phyloP scores from a whole-genome alignment of 2,888 invertebrate species.

The Yponomeuta cagnagella region DNA sequence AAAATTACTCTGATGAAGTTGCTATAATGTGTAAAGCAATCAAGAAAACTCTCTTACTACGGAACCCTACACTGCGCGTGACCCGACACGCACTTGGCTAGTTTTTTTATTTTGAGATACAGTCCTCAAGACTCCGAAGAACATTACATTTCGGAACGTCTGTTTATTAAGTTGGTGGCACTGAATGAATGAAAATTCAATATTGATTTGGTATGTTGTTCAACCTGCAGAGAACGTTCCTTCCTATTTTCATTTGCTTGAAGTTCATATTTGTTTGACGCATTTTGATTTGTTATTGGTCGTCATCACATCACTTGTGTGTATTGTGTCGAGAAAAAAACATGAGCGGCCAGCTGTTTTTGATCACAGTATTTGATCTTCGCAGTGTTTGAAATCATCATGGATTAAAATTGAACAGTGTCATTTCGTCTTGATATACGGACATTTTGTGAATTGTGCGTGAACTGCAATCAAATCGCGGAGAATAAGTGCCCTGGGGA shows the following conservation, averaged over 20 bases:
- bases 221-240: constrained; percentile 6
- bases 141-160: background rate
- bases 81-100: too few relatives aligned
- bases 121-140: too few relatives aligned
- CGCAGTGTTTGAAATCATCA: constrained; percentile 55
- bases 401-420: constrained; percentile 58
- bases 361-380: constrained; percentile 30
- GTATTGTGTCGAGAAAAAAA: constrained; percentile 37
- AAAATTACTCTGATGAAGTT: too few relatives aligned
- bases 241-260: constrained; percentile 9
- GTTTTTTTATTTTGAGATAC: too few relatives aligned
- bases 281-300: constrained; percentile 13
- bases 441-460: constrained; percentile 47
- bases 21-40: too few relatives aligned
- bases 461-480: constrained; percentile 44
- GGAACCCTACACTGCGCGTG: too few relatives aligned
- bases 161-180: background rate
- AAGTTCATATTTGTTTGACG: constrained; percentile 14
- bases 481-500: constrained; percentile 16
- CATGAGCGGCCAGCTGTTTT: constrained; percentile 70
- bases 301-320: constrained; percentile 13
- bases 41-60: too few relatives aligned
- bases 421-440: too few relatives aligned
- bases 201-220: constrained; percentile 9
- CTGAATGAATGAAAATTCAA: background rate